Conservation (phyloP, 2,113 vertebrate genomes). For the Nansenia antarctica region DNA sequence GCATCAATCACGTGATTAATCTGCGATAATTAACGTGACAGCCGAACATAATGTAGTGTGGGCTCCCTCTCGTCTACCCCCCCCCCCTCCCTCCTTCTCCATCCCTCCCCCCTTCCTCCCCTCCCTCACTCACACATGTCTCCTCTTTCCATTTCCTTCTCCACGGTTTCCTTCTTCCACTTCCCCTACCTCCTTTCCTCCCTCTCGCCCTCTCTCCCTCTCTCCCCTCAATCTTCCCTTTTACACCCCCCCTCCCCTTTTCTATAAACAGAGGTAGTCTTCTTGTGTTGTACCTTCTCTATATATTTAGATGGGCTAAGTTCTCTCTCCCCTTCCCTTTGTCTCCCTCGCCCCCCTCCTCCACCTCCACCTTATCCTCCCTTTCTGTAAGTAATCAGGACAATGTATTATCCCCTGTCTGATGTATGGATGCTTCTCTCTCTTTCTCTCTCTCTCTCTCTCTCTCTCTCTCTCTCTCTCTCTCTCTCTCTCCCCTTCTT, state of each 20-base stretch:
- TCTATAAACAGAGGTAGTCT: too few relatives aligned
- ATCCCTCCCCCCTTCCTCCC: too few relatives aligned
- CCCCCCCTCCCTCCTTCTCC: background rate
- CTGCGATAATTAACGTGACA: constrained; percentile 61
- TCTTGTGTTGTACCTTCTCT: too few relatives aligned
- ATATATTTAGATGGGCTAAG: too few relatives aligned
- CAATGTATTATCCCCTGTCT: background rate
- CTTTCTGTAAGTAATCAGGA: too few relatives aligned
- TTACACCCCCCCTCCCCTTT: constrained; percentile 16
- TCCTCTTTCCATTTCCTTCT: background rate
- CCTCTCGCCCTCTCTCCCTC: constrained; percentile 11
- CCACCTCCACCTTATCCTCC: background rate
- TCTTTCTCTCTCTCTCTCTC: constrained; percentile 31
- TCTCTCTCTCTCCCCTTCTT: constrained; percentile 46
- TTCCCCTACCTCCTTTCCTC: constrained; percentile 7
- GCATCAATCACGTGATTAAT: constrained; percentile 71
- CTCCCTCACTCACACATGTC: background rate
- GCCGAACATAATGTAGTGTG: constrained; percentile 51
- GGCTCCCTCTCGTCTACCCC: background rate
- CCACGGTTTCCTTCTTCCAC: constrained; percentile 14
- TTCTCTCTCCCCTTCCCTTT: constrained; percentile 9
- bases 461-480: constrained; percentile 26
- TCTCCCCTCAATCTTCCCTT: background rate
- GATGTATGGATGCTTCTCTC: background rate
- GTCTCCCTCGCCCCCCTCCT: constrained; percentile 13